Evolutionary conservation across 1,140 invertebrate genomes (phyloP).

Genomic region (Drosophila tani): DNA sequence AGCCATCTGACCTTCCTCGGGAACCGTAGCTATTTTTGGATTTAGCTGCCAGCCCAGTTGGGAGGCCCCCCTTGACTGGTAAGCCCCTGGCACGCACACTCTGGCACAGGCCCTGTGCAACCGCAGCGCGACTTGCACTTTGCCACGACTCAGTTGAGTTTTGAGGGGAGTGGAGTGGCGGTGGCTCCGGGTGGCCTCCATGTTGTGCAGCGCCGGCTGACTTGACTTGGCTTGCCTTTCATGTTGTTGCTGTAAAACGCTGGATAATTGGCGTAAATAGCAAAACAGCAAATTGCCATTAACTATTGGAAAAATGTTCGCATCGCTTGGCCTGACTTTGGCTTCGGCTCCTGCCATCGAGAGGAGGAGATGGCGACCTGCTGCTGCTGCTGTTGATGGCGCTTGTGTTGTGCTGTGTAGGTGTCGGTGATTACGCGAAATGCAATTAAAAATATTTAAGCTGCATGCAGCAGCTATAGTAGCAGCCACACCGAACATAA

Average conservation of each 20-base stretch:
- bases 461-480: slow-evolving; percentile 48
- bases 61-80: background rate
- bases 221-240: slow-evolving; percentile 57
- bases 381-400: slow-evolving; percentile 43
- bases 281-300: slow-evolving; percentile 84
- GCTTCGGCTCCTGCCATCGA: slow-evolving; percentile 9
- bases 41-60: background rate
- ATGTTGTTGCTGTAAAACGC: slow-evolving; percentile 73
- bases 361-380: slow-evolving; percentile 14
- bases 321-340: slow-evolving; percentile 59
- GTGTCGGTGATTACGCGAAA: slow-evolving; percentile 81
- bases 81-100: slow-evolving; percentile 32
- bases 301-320: slow-evolving; percentile 82
- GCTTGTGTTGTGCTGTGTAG: slow-evolving; percentile 51
- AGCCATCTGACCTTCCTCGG: background rate
- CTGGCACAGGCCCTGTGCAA: slow-evolving; percentile 34
- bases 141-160: slow-evolving; percentile 49
- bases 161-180: slow-evolving; percentile 3
- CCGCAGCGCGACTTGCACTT: slow-evolving; percentile 69
- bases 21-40: background rate
- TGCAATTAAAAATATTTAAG: slow-evolving; percentile 83
- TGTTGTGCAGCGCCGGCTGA: slow-evolving; percentile 37
- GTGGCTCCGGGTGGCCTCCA: slow-evolving; percentile 10
- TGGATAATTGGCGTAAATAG: slow-evolving; percentile 83
- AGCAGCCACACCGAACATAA: slow-evolving; percentile 36